Percentiles rank a stretch among this genome's conserved stretches.
These are phyloP conservation scores for Spinus olivaceus DNA, from an alignment of 2,797 vertebrate species.

Conservation along the genomic window DNA sequence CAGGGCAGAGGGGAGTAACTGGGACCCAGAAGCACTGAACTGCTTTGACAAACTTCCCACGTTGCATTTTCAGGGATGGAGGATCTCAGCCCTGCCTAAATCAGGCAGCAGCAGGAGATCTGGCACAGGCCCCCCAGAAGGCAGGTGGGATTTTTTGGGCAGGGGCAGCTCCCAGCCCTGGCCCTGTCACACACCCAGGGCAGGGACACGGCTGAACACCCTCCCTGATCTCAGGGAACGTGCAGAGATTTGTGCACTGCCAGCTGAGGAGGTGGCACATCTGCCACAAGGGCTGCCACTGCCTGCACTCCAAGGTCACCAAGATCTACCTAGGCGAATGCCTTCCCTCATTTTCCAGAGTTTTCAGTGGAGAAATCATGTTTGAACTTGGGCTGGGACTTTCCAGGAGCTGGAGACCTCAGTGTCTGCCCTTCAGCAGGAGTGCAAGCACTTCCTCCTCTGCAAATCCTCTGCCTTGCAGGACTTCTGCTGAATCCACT, in stretches of 20 bases:
- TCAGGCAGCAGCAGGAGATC: not conserved
- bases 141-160: accelerated
- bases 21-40: not conserved
- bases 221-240: not conserved
- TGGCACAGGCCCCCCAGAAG: not conserved
- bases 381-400: not conserved
- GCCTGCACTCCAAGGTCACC: not conserved
- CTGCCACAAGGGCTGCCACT: not conserved
- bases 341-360: not conserved
- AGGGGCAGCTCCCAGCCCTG: accelerated
- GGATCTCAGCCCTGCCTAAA: not conserved
- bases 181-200: accelerated
- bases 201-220: accelerated
- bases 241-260: not conserved
- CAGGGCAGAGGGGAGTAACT: not conserved
- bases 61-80: not conserved
- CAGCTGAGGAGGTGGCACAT: not conserved
- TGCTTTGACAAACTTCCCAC: not conserved
- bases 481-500: not conserved
- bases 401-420: not conserved
- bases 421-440: not conserved
- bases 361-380: not conserved
- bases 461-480: not conserved
- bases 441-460: not conserved
- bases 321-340: not conserved